Percentiles rank a stretch among this genome's conserved stretches.
Conservation (phyloP, 2,888 invertebrate species). For the Mesoligia furuncula region DNA sequence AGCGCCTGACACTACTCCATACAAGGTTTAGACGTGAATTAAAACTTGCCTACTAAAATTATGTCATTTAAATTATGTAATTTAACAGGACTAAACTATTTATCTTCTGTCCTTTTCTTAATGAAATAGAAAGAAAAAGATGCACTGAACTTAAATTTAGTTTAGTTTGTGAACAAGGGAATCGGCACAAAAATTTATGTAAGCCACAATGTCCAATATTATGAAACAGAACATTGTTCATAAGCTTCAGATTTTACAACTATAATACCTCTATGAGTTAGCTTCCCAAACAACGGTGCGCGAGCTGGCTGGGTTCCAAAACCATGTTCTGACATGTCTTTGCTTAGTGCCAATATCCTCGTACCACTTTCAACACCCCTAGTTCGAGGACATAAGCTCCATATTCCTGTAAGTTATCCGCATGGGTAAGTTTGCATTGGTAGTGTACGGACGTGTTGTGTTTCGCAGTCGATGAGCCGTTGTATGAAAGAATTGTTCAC, state of each 20-base stretch:
- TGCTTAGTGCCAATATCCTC: constrained; percentile 30
- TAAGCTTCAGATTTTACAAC: constrained; percentile 46
- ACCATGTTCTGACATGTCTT: constrained; percentile 58
- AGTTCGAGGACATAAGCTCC: background rate
- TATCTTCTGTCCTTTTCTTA: no score
- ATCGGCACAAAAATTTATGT: background rate
- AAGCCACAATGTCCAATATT: constrained; percentile 15
- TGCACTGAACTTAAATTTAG: no score
- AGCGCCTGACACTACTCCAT: no score
- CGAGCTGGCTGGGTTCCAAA: constrained; percentile 57
- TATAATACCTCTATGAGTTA: constrained; percentile 51
- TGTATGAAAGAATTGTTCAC: constrained; percentile 27
- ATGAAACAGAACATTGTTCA: constrained; percentile 8
- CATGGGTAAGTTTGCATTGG: background rate
- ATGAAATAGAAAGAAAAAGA: no score
- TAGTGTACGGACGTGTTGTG: constrained; percentile 36
- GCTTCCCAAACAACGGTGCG: constrained; percentile 49
- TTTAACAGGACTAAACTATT: no score
- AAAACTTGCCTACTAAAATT: no score
- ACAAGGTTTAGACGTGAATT: no score
- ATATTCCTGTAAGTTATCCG: background rate
- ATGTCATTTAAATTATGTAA: no score
- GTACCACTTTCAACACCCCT: background rate
- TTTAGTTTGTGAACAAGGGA: no score
- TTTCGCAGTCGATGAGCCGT: constrained; percentile 45